Evolutionary conservation across 2,113 vertebrate species (phyloP), one percentile per base, ranked within the genome.

Genomic region (Salminus brasiliensis): DNA sequence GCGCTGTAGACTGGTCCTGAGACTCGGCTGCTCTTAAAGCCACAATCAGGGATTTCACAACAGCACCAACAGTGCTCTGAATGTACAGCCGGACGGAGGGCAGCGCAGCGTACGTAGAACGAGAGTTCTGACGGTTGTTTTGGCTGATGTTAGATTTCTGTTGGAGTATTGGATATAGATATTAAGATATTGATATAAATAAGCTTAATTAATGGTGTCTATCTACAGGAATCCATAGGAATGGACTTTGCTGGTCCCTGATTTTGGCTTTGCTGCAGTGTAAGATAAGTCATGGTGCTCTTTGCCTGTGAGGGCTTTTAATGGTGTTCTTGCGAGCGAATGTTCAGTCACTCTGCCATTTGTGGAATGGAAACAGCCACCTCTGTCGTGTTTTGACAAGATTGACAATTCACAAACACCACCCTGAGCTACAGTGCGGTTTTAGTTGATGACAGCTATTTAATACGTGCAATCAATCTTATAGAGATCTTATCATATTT

Each of bases 1-100:
- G 18, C 27, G 36, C 39, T 63, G 25, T 34, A 49, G 9, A 55
- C 60, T 65, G 60, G 12, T 36, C 32, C 15, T 36, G 41, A 65
- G 32, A 65, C 60, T 36, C 32, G 29, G 2, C 18, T 62, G 34
- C 13, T 63, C 41, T 45, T 74, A 23, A 74, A 74, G 43, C 62
- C 43, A 66, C 74, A 53, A 34, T 66, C 53, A n/a, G 45, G 62
- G 62, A 67, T 66, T 15, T 36, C 60, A 65, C 45, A 36, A 36
- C 7, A 18, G n/a, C n/a, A n/a, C 11, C 45, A 2, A 0, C 52
- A 34, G 23, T 49, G 41, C 66, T 47, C 11, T 55, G 52, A 55
- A 55, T 55, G 21, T 55, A 25, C 52, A 55, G n/a, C 52, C n/a
- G 25, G 52, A 7, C 25, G 10, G 15, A 16, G 13, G 5, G 34